phyloP scores from a whole-genome alignment of 2,888 invertebrate genomes.

The Athripsodes cinereus region DNA sequence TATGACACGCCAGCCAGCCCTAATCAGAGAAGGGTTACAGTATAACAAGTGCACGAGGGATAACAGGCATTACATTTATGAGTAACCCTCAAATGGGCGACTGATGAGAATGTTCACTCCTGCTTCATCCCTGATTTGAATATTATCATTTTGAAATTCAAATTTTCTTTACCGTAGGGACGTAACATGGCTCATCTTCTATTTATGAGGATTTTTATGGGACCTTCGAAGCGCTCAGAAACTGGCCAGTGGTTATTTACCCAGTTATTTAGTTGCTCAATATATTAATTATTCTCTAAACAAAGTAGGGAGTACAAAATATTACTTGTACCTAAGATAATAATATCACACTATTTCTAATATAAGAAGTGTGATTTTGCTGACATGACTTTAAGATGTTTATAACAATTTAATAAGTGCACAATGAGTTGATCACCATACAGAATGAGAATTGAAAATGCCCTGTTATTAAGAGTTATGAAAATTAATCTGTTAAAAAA shows the following conservation, averaged over 20 bases:
- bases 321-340: no score
- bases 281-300: conserved; percentile 9
- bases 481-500: no score
- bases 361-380: no score
- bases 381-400: no score
- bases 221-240: conserved; percentile 4
- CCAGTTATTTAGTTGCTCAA: conserved; percentile 4
- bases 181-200: conserved; percentile 4
- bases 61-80: conserved; percentile 24
- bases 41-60: conserved; percentile 21
- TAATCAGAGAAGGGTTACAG: conserved; percentile 24
- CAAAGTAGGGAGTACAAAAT: conserved; percentile 1
- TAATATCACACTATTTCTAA: no score
- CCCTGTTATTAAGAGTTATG: no score
- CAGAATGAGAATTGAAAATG: no score
- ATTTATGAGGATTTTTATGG: conserved; percentile 17
- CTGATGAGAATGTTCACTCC: conserved; percentile 15
- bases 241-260: conserved; percentile 11
- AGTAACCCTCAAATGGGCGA: conserved; percentile 24
- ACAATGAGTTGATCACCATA: no score
- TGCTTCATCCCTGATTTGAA: conserved; percentile 15
- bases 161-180: conserved; percentile 15
- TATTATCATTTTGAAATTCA: conserved; percentile 21
- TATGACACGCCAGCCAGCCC: conserved; percentile 21
- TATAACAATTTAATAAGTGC: no score